Evolutionary conservation across 2,797 vertebrate genomes (phyloP), one percentile per base, ranked within the genome.

Genomic region (Macropodus opercularis): DNA sequence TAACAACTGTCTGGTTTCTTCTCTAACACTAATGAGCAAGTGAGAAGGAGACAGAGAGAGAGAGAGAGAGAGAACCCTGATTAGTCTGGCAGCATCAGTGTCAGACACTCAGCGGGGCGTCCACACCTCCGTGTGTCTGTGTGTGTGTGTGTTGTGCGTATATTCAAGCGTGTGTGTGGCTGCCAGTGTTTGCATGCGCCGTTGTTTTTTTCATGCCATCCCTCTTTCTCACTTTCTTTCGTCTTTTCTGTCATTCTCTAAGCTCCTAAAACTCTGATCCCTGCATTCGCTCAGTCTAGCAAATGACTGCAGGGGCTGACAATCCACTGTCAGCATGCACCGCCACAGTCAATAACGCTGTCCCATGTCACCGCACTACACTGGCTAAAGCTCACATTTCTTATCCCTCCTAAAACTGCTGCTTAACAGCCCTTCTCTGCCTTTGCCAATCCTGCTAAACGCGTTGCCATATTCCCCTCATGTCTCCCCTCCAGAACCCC

Each of bases 61-160:
- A n/a, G n/a, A n/a, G n/a, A 46, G 29, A 73, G 75, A 69, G 69
- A 80, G 81, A 73, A 85, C 75, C 89, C 92, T 93, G 94, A 96
- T 94, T 94, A 93, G 92, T 90, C 91, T 89, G 89, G 74, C 90
- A 91, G 91, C 84, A 88, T 81, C 92, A 89, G 89, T 86, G 80
- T 83, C 93, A 94, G 93, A 91, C 87, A 80, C 93, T 31, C 91
- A 92, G 94, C 86, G 34, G 83, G 86, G 81, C 46, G 35, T 85
- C 85, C 71, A 71, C 43, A 22, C 32, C 69, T 69, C 64, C 29
- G 54, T 56, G 74, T 73, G 73, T 56, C 72, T 46, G 29, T 68
- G 24, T 51, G 40, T 73, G 44, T 60, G 55, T 46, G 39, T 65
- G 38, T 43, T 41, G 54, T 63, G 53, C 75, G 77, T 80, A 64